phyloP scores from a whole-genome alignment of 2,113 vertebrate genomes.

The Labeo rohita region DNA sequence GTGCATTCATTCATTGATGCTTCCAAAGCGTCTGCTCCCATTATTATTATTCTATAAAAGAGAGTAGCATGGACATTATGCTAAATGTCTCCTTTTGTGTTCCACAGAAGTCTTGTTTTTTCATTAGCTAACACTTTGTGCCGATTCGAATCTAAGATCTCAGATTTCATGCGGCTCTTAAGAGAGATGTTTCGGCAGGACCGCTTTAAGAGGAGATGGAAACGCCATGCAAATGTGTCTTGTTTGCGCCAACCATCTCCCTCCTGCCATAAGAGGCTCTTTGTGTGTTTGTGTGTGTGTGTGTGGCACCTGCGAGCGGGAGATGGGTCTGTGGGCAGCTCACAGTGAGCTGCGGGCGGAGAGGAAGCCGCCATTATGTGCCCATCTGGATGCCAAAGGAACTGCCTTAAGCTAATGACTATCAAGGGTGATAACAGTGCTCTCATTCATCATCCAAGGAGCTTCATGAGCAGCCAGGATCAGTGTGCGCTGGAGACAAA shows the following conservation, averaged over 20 bases:
- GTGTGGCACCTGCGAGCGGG: slow-evolving; percentile 53
- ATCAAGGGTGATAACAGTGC: slow-evolving; percentile 48
- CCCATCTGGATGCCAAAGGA: slow-evolving; percentile 58
- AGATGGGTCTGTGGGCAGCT: slow-evolving; percentile 27
- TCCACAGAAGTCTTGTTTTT: not conserved
- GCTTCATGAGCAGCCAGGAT: slow-evolving; percentile 11
- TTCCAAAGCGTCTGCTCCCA: not conserved
- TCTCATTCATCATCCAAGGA: slow-evolving; percentile 40
- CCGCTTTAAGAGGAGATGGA: slow-evolving; percentile 50
- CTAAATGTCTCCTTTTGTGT: not conserved
- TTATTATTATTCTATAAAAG: not conserved
- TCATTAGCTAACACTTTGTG: not conserved
- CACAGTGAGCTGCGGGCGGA: slow-evolving; percentile 47
- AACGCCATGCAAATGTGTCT: slow-evolving; percentile 54
- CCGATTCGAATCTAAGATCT: not conserved
- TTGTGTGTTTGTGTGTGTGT: slow-evolving; percentile 35
- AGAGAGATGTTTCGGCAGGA: slow-evolving; percentile 13
- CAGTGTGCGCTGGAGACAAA: slow-evolving; percentile 6
- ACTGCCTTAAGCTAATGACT: slow-evolving; percentile 51
- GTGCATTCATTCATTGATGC: not conserved
- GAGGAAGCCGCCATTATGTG: slow-evolving; percentile 56
- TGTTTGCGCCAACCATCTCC: slow-evolving; percentile 38
- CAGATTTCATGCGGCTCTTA: not conserved
- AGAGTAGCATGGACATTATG: too few relatives aligned
- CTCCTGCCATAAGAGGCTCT: slow-evolving; percentile 52